Base-by-base conservation (phyloP, 2,888 invertebrate genomes). In the Cepaea hortensis region DNA sequence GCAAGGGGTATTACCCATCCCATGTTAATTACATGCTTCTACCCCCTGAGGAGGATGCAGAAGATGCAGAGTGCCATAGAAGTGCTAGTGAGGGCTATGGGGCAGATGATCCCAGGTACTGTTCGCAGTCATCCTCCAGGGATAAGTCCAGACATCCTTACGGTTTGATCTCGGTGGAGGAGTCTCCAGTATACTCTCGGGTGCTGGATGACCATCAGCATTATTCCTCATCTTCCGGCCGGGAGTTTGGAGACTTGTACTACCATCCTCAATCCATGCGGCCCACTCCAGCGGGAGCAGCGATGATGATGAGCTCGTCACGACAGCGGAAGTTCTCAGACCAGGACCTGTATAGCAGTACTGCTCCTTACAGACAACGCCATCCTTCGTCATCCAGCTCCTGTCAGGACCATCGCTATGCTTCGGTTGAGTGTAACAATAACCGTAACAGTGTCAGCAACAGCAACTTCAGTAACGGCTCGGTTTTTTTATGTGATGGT, bases 281-380 rank as follows among this genome's bases (percentile, higher is more conserved):
- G 18, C 23, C 77, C 7, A 11, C 70, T 70, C 62, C 72, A 73
- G 35, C 0, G 35, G 55, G 55, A 55, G 75, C 15, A 61, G 50
- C 72, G 7, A 48, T 79, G 55, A 50, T 79, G 85, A 55, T 73
- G 70, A n/a, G 46, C 20, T 48, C 84, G 23, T 65, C 70, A 2
- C 75, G 72, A 5, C 87, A 84, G 48, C 35, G 88, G n/a, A 88
- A 88, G 75, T 88, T 83, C 68, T 88, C 89, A 20, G 89, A 89
- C 79, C 88, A 87, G 76, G 89, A 89, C 55, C 75, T 89, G 62
- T 89, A 89, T 76, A 83, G 84, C 75, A 88, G 88, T 62, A 87
- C 89, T 15, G 85, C 86, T 5, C 87, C 87, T 9, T 88, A 88
- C 82, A 83, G 88, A 68, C 88, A 88, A 76, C 86, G 72, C 4